Base-by-base conservation (phyloP, 2,797 vertebrate genomes). In the Danio jaintianensis region DNA sequence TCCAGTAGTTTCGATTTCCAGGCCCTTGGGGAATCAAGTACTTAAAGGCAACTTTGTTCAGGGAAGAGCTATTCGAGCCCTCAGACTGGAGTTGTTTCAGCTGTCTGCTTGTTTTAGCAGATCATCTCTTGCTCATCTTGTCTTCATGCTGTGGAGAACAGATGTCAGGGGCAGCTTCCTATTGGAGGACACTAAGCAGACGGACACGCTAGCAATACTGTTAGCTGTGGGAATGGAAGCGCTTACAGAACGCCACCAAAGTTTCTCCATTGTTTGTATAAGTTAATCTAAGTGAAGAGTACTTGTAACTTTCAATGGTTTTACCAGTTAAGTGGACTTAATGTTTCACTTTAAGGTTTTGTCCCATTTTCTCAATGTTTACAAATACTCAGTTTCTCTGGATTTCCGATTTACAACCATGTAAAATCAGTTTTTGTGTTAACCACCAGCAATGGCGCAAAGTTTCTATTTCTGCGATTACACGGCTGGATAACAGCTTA, bases 41-140 rank as follows among this genome's bases (percentile, higher is more conserved):
- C 89, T 93, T 87, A 89, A 89, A 90, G 88, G 78, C 86, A 88
- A 85, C 87, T 89, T 90, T 92, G 90, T 90, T 87, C 85, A 88
- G 79, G 52, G 87, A 84, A 84, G 85, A 87, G 81, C 76, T 63
- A 68, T 81, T 47, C 66, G 62, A 53, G 81, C 67, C 64, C 55
- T 7, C 38, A 78, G 71, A 83, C 83, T 82, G 11, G 80, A 85
- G 83, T 91, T 91, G 86, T 91, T 92, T 87, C 89, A 90, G 90
- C 87, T 90, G 84, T 88, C 88, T 86, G 89, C 85, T 78, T 86
- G 84, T 87, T 89, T 88, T 86, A 85, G 81, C 84, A 87, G 86
- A 87, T 87, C 80, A 85, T 88, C 76, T 72, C 79, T 73, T 86
- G 86, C 80, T 81, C 75, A 69, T 88, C 29, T 50, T 53, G 74